A percentile compares a stretch with the other conserved stretches of the same genome.
Conservation (phyloP, 64 coral and sea anemone species). For the Pocillopora damicornis region DNA sequence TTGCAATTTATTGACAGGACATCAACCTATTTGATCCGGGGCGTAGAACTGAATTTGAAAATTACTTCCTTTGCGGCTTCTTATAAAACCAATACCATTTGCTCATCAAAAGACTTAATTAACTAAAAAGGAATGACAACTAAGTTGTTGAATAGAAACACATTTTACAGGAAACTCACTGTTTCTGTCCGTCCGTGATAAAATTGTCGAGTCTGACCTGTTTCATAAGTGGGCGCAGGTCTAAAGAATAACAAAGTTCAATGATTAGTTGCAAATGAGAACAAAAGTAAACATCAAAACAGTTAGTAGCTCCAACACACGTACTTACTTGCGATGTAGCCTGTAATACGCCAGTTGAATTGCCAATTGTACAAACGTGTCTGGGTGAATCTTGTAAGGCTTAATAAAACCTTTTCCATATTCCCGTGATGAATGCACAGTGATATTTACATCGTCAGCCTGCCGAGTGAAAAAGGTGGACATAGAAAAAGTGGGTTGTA, state of each 20-base stretch:
- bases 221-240: conserved; percentile 80
- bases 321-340: conserved; percentile 75
- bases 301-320: background rate
- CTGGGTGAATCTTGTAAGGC: conserved; percentile 69
- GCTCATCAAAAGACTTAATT: background rate
- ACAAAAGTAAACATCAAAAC: no score
- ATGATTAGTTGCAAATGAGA: background rate
- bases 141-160: background rate
- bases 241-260: conserved; percentile 32
- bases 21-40: no score
- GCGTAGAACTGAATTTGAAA: no score
- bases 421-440: conserved; percentile 14
- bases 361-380: conserved; percentile 91
- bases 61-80: no score
- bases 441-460: conserved; percentile 36
- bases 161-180: conserved; percentile 26
- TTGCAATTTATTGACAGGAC: no score
- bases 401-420: conserved; percentile 85
- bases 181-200: conserved; percentile 97
- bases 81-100: background rate
- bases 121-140: background rate
- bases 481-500: no score
- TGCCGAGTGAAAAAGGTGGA: conserved; percentile 1
- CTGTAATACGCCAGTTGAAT: conserved; percentile 81
- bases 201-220: conserved; percentile 82